These are phyloP conservation scores for Zaprionus ornatus DNA, from an alignment of 1,140 invertebrate genomes.

Conservation along the genomic window DNA sequence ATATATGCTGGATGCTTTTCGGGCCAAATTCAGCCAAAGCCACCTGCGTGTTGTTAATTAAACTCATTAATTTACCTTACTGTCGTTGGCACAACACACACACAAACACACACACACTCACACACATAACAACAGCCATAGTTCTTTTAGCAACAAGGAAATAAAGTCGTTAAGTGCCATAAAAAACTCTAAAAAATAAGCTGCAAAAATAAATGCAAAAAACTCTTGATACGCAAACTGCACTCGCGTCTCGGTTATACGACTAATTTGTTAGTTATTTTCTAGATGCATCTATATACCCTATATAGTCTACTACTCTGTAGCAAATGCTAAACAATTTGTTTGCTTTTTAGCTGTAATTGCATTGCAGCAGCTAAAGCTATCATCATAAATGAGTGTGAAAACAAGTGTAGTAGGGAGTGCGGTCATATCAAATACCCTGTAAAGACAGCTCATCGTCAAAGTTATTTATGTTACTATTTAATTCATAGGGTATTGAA, in stretches of 20 bases:
- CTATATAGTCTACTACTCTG: constrained; percentile 7
- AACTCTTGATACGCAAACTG: constrained; percentile 66
- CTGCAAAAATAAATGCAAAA: constrained; percentile 34
- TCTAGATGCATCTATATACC: constrained; percentile 1
- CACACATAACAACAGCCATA: constrained; percentile 10
- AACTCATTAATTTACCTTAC: constrained; percentile 72
- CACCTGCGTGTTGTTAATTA: constrained; percentile 75
- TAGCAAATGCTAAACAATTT: constrained; percentile 44
- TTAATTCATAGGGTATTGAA: neutral
- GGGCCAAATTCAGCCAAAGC: constrained; percentile 8
- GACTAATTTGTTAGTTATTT: constrained; percentile 49
- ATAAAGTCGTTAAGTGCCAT: constrained; percentile 50
- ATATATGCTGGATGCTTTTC: constrained; percentile 28
- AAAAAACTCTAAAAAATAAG: constrained; percentile 8
- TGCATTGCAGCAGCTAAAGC: constrained; percentile 21
- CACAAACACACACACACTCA: neutral
- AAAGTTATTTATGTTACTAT: neutral
- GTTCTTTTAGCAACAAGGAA: constrained; percentile 63
- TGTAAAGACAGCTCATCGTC: neutral
- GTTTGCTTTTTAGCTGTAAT: constrained; percentile 51
- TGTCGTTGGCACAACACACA: constrained; percentile 56
- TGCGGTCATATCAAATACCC: neutral
- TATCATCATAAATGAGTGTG: constrained; percentile 33
- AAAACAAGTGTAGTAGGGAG: neutral
- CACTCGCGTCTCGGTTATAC: constrained; percentile 34